phyloP scores from a whole-genome alignment of 1,140 invertebrate genomes.

The Drosophila lowei region DNA sequence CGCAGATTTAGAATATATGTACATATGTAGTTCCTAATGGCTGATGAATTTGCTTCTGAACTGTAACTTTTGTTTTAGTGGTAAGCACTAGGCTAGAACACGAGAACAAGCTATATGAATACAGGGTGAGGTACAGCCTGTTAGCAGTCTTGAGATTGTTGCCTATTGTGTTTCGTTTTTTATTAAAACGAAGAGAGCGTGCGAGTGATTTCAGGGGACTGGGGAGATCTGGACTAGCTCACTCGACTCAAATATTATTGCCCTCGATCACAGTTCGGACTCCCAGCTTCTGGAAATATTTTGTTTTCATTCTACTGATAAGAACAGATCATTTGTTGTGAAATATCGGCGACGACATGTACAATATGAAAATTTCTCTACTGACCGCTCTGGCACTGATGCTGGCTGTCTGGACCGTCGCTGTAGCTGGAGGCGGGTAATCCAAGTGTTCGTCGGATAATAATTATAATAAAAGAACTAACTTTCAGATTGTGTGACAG shows the following conservation, averaged over 20 bases:
- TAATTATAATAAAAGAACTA: conserved; percentile 32
- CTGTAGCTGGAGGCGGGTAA: conserved; percentile 13
- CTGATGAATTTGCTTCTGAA: too few species aligned
- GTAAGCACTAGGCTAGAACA: too few species aligned
- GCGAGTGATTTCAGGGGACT: too few species aligned
- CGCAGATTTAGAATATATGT: too few species aligned
- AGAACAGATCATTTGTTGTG: conserved; percentile 2
- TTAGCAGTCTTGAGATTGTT: too few species aligned
- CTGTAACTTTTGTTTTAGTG: too few species aligned
- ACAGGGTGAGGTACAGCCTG: too few species aligned
- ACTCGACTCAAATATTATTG: not conserved
- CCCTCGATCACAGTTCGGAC: too few species aligned
- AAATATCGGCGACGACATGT: not conserved
- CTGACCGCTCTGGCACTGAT: conserved; percentile 1
- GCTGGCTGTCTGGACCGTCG: not conserved
- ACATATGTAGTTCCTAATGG: too few species aligned
- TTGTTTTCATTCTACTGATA: conserved; percentile 26
- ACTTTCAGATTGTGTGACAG: conserved; percentile 63
- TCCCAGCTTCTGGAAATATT: not conserved
- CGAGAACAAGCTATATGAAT: rapidly evolving
- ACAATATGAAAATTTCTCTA: conserved; percentile 23
- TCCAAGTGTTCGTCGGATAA: not conserved
- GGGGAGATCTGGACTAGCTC: too few species aligned
- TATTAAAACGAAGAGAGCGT: too few species aligned
- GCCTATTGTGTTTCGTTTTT: too few species aligned